Evolutionary conservation across 2,888 invertebrate species (phyloP).

Genomic region (Myopa testacea): DNA sequence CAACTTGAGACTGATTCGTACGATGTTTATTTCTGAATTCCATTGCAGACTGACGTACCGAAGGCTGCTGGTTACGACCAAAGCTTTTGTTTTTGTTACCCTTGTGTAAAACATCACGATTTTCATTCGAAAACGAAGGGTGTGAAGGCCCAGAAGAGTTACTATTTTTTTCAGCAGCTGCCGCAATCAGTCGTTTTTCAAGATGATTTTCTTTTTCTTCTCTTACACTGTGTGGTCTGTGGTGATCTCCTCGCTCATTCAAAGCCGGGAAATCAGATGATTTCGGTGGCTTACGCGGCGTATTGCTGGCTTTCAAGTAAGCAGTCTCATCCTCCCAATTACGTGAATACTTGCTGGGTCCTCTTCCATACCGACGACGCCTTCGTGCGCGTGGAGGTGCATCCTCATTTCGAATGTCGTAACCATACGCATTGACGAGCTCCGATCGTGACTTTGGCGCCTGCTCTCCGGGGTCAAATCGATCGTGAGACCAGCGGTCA

Average conservation of each 20-base stretch:
- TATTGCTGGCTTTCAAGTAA: conserved; percentile 74
- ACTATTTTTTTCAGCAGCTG: conserved; percentile 32
- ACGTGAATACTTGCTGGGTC: conserved; percentile 90
- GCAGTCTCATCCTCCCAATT: conserved; percentile 95
- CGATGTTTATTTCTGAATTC: conserved; percentile 64
- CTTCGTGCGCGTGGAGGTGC: conserved; percentile 89
- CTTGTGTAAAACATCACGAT: conserved; percentile 34
- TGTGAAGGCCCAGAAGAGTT: background rate
- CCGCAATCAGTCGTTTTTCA: conserved; percentile 50
- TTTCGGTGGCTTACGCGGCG: conserved; percentile 67
- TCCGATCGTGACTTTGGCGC: conserved; percentile 67
- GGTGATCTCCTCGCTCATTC: conserved; percentile 58
- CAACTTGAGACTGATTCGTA: conserved; percentile 41
- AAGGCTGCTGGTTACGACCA: conserved; percentile 43
- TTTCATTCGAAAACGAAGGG: conserved; percentile 38
- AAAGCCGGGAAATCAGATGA: conserved; percentile 73
- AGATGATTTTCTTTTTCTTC: conserved; percentile 65
- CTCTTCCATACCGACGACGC: conserved; percentile 88
- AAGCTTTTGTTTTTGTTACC: conserved; percentile 38
- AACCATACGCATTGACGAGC: conserved; percentile 67
- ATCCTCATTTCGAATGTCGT: conserved; percentile 94
- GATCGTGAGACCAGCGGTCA: conserved; percentile 89
- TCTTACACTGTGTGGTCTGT: conserved; percentile 52
- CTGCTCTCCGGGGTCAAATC: conserved; percentile 73
- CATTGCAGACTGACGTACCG: conserved; percentile 59